Evolutionary conservation across 2,113 vertebrate genomes (phyloP).

Genomic region (Nibea coibor): DNA sequence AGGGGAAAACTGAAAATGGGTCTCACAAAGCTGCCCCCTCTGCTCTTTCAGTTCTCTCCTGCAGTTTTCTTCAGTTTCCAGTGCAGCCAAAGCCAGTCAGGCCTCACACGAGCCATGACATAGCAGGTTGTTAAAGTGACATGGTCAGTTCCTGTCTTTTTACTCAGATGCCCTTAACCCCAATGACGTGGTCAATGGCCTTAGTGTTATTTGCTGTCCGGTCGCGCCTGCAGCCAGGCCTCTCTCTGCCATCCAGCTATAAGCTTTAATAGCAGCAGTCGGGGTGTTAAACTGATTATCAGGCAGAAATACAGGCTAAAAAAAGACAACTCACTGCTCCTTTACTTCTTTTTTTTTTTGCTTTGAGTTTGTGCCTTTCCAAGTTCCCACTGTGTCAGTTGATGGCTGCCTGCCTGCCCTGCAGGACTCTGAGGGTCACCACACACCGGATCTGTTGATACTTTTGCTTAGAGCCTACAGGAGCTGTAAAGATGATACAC

Average conservation of each 20-base stretch:
- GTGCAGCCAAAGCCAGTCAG: constrained; percentile 56
- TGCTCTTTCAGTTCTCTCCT: constrained; percentile 43
- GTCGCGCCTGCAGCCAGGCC: constrained; percentile 19
- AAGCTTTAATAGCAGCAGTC: constrained; percentile 15
- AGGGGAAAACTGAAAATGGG: constrained; percentile 41
- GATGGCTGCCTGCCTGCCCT: constrained; percentile 38
- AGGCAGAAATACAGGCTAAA: constrained; percentile 4
- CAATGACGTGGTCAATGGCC: constrained; percentile 39
- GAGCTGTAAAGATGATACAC: constrained; percentile 11
- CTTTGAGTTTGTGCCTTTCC: constrained; percentile 29
- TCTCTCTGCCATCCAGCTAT: background rate
- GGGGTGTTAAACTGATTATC: constrained; percentile 7
- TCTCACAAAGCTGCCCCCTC: constrained; percentile 32
- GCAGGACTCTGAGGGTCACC: constrained; percentile 44
- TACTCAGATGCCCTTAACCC: constrained; percentile 21
- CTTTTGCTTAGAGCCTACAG: constrained; percentile 33
- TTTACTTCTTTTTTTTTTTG: background rate
- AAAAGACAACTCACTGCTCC: constrained; percentile 1
- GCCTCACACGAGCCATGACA: constrained; percentile 60
- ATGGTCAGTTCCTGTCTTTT: constrained; percentile 31
- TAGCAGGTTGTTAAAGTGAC: constrained; percentile 58
- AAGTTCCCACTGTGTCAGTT: constrained; percentile 30
- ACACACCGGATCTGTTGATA: constrained; percentile 42
- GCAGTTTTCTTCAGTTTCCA: constrained; percentile 67
- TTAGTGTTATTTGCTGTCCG: constrained; percentile 51